Conservation (phyloP, 2,113 vertebrate species). For the Neolamprologus variostigma region DNA sequence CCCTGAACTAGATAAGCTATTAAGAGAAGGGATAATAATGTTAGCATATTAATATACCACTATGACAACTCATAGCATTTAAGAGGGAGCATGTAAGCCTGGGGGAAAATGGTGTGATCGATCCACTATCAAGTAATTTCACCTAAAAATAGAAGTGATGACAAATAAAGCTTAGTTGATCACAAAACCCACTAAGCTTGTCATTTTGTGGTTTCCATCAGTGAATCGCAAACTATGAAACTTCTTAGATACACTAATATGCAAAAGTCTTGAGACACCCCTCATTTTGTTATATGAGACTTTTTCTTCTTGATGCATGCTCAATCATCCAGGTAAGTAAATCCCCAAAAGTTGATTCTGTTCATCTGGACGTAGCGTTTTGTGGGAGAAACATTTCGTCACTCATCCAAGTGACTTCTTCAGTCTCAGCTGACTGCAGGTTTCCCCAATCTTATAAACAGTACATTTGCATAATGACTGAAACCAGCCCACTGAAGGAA, state of each 20-base stretch:
- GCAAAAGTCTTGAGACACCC: background rate
- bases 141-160: background rate
- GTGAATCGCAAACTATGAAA: background rate
- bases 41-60: background rate
- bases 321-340: background rate
- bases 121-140: background rate
- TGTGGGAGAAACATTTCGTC: background rate
- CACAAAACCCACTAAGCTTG: background rate
- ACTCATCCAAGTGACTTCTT: background rate
- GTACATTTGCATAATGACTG: background rate
- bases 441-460: background rate
- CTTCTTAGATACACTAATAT: background rate
- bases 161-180: background rate
- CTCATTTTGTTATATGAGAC: background rate
- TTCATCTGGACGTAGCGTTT: background rate
- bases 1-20: background rate
- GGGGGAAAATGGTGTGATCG: fast-evolving
- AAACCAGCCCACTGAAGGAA: background rate
- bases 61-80: background rate
- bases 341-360: background rate
- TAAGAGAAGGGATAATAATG: background rate
- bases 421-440: background rate
- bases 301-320: background rate
- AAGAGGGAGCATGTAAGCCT: background rate
- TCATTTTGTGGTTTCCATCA: background rate